Base-by-base conservation (phyloP, 2,888 invertebrate species). In the Athalia cordata region DNA sequence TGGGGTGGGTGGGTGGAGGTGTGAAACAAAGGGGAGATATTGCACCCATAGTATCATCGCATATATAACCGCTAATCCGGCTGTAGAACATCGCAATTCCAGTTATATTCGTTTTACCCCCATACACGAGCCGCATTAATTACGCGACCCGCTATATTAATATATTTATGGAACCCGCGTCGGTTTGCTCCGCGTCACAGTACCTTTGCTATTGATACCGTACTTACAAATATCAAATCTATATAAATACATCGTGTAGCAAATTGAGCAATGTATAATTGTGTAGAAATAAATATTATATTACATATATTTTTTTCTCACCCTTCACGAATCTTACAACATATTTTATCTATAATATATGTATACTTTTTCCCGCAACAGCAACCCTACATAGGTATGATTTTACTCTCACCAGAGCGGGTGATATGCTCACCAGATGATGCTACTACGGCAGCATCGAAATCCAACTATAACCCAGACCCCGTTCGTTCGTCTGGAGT, bases 21-120 rank as follows among this genome's bases (percentile, higher is more conserved):
- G 72, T 72, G 57, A 72, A 72, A 72, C 72, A 72, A 72, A 72
- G 59, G 72, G 57, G 59, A 72, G 8, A 72, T 72, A 72, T 72
- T 72, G 57, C 72, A 72, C 45, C 72, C 59, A n/a, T n/a, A 57
- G 72, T 59, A 57, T 72, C 59, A 45, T 59, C 11, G 45, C 45
- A 59, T 57, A 59, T 45, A 72, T 45, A 59, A 59, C 57, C 57
- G 59, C 72, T 72, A 72, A 72, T 72, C 57, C 72, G 57, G 72
- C 57, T 72, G 72, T 72, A 72, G 47, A 72, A 72, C 72, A 72
- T 13, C 59, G 72, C 72, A 13, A 72, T 72, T 72, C 59, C 57
- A 72, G 72, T 72, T 47, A 59, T 2, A 29, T 59, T 52, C 72
- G 59, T 72, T 72, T 59, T 59, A 72, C 59, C 72, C 57, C 59